Conservation (phyloP, 2,888 invertebrate genomes). For the Imbricaverruca yamaguchii region DNA sequence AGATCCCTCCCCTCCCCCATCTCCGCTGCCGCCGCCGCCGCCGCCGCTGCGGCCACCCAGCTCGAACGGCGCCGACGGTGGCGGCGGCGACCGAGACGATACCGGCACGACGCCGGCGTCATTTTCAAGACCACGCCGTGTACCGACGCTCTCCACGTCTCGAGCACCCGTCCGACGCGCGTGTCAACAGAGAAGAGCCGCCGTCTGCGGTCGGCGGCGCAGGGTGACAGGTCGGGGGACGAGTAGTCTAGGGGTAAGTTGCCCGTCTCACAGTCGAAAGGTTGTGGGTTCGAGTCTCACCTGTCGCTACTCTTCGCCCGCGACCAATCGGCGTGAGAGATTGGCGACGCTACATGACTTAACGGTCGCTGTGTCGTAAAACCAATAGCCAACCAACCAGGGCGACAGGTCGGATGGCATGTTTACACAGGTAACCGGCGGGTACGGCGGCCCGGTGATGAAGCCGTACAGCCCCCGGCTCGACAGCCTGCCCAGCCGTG, state of each 20-base stretch:
- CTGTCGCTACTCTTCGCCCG: too few species aligned
- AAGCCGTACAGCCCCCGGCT: background rate
- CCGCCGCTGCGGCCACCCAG: background rate
- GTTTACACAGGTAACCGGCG: background rate
- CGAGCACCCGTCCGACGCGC: background rate
- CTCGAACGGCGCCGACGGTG: background rate
- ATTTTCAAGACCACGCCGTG: background rate
- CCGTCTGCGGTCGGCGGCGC: background rate
- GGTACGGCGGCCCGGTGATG: background rate
- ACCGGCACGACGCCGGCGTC: background rate
- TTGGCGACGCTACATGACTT: too few species aligned
- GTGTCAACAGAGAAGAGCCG: background rate
- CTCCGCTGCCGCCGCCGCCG: too few species aligned
- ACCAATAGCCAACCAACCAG: too few species aligned
- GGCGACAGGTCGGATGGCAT: background rate
- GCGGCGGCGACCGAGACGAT: too few species aligned
- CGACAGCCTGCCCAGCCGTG: background rate
- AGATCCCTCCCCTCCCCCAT: background rate
- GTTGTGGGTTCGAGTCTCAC: too few species aligned
- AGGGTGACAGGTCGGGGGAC: background rate
- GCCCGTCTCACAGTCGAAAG: too few species aligned
- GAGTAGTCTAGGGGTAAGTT: too few species aligned
- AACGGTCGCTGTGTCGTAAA: too few species aligned
- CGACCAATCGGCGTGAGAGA: too few species aligned
- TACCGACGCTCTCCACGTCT: background rate